Base-by-base conservation (phyloP, 2,113 vertebrate genomes). In the Sinocyclocheilus rhinocerous region DNA sequence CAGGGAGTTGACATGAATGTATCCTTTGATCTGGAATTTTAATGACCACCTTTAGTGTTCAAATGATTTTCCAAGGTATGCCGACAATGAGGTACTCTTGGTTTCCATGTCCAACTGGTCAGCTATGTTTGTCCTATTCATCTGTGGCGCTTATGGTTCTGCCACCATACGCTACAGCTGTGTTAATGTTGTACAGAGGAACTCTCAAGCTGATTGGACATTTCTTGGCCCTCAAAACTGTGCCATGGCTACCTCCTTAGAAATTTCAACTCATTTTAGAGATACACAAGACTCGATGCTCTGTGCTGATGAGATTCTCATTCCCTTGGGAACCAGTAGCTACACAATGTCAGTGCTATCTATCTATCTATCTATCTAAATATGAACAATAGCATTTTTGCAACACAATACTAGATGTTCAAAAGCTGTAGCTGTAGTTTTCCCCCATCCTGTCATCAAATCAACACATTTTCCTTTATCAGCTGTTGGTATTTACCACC, bases 21-120 rank as follows among this genome's bases (percentile, higher is more conserved):
- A 93, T 95, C 95, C 92, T 92, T 92, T 92, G 92, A 92, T 89
- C 85, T 86, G 93, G 92, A 94, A 95, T 95, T 94, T 95, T 95
- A 95, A 95, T 95, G 95, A 94, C 92, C 88, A 85, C 91, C 87
- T 88, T 77, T 89, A 88, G 88, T 5, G 0, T 85, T 55, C 33
- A 48, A 80, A 76, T 80, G 80, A 29, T 61, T 87, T 88, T 84
- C 84, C 20, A 72, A 80, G 86, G 79, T 29, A 26, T 73, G 88
- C 70, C 24, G 89, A 61, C 59, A 76, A 88, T 39, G 33, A 86
- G 92, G 88, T 90, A 88, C 93, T 91, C 85, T 50, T 86, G 92
- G 94, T 93, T 94, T 92, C 91, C 82, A 85, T 89, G 90, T 91
- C 89, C 79, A 88, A 89, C 85, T 88, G 83, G 55, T 83, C 90